Evolutionary conservation across 92 coral and sea anemone species (phyloP).

Genomic region (Pocillopora grandis): DNA sequence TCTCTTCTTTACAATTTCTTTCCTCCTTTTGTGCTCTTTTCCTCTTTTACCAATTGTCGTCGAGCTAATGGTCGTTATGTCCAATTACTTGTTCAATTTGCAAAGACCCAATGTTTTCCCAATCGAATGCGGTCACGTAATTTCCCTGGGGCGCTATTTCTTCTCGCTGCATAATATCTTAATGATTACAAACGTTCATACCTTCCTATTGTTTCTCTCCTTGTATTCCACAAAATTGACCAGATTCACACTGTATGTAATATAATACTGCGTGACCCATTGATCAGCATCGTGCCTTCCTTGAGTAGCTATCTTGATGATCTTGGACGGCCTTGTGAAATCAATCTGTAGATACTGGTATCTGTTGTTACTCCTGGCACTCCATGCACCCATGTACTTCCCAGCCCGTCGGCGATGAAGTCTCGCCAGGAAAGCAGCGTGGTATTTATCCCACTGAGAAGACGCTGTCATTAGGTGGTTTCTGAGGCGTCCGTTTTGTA

Average conservation of each 20-base stretch:
- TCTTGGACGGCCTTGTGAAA: constrained; percentile 44
- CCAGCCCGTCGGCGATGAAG: constrained; percentile 60
- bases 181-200: background rate
- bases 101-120: too few species aligned
- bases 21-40: too few species aligned
- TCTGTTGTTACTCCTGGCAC: constrained; percentile 53
- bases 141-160: too few species aligned
- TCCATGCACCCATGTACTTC: constrained; percentile 72
- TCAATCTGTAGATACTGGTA: constrained; percentile 63
- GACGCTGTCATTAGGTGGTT: constrained; percentile 53
- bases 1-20: too few species aligned
- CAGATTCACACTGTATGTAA: constrained; percentile 48
- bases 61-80: too few species aligned
- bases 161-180: too few species aligned
- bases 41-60: too few species aligned
- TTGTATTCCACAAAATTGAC: constrained; percentile 63
- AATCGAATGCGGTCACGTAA: too few species aligned
- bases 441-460: constrained; percentile 46
- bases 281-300: constrained; percentile 60
- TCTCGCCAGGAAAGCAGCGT: constrained; percentile 50
- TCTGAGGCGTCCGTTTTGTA: constrained; percentile 60
- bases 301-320: constrained; percentile 61
- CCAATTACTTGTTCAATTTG: too few species aligned
- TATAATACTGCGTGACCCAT: constrained; percentile 67
- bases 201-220: constrained; percentile 61